Conservation (phyloP, 64 coral and sea anemone species). For the Montipora efflorescens region DNA sequence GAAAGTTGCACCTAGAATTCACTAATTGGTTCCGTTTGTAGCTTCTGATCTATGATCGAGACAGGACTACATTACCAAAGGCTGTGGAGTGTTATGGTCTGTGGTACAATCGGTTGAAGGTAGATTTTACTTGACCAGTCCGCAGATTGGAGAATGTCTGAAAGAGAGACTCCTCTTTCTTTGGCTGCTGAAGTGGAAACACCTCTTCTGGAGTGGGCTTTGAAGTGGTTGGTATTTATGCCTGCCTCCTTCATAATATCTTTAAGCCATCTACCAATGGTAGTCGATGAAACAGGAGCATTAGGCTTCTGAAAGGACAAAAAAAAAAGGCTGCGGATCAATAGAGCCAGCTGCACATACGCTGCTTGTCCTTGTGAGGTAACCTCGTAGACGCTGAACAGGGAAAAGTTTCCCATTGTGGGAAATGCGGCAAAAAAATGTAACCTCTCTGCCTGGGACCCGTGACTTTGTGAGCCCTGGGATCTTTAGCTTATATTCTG, state of each 20-base stretch:
- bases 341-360: too few species aligned
- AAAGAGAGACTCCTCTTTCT: background rate
- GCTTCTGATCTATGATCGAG: background rate
- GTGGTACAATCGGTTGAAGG: slow-evolving; percentile 51
- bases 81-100: background rate
- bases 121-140: slow-evolving; percentile 54
- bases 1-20: background rate
- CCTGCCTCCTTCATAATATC: background rate
- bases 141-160: slow-evolving; percentile 5
- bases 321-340: slow-evolving; percentile 5
- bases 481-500: too few species aligned
- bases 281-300: background rate
- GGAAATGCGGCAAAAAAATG: too few species aligned
- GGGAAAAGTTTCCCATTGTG: too few species aligned
- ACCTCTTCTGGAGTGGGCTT: slow-evolving; percentile 22
- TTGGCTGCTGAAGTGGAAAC: slow-evolving; percentile 14
- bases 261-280: slow-evolving; percentile 48
- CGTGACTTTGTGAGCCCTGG: too few species aligned
- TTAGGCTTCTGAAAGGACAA: background rate
- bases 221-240: slow-evolving; percentile 24
- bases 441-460: too few species aligned
- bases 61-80: background rate
- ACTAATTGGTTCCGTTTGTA: background rate
- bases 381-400: too few species aligned
- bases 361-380: too few species aligned